These are phyloP conservation scores for Macrosoma leucophasiata DNA, from an alignment of 2,888 invertebrate species.

Conservation along the genomic window DNA sequence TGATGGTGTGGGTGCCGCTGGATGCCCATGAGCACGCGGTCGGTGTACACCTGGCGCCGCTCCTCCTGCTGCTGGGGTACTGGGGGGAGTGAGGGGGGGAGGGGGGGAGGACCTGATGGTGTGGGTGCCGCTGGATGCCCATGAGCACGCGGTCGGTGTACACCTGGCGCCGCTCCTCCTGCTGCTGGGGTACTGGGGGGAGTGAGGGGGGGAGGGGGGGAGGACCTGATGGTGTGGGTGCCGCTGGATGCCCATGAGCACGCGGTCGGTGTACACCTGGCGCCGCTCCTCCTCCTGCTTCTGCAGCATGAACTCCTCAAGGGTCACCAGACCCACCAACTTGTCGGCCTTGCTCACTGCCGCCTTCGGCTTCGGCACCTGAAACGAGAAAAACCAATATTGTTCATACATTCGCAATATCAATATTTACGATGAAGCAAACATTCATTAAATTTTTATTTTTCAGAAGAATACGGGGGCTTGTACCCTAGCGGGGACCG, in stretches of 20 bases:
- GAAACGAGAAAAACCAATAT: too few species aligned
- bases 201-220: background rate
- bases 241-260: constrained; percentile 69
- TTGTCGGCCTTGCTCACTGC: constrained; percentile 65
- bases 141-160: constrained; percentile 71
- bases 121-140: constrained; percentile 13
- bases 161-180: constrained; percentile 74
- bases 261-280: constrained; percentile 71
- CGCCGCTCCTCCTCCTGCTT: constrained; percentile 81
- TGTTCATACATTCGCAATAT: too few species aligned
- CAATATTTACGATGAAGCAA: too few species aligned
- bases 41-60: constrained; percentile 60
- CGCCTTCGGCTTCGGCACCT: constrained; percentile 24
- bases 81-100: too few species aligned
- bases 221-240: constrained; percentile 6
- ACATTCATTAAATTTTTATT: too few species aligned
- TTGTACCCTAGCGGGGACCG: too few species aligned
- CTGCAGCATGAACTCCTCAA: constrained; percentile 86
- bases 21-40: constrained; percentile 72
- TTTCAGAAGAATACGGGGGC: too few species aligned
- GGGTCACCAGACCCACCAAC: constrained; percentile 81
- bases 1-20: constrained; percentile 42
- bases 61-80: constrained; percentile 82
- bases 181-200: too few species aligned
- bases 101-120: too few species aligned